phyloP scores from a whole-genome alignment of 2,113 vertebrate species.

The Pseudorhombus dupliciocellatus region DNA sequence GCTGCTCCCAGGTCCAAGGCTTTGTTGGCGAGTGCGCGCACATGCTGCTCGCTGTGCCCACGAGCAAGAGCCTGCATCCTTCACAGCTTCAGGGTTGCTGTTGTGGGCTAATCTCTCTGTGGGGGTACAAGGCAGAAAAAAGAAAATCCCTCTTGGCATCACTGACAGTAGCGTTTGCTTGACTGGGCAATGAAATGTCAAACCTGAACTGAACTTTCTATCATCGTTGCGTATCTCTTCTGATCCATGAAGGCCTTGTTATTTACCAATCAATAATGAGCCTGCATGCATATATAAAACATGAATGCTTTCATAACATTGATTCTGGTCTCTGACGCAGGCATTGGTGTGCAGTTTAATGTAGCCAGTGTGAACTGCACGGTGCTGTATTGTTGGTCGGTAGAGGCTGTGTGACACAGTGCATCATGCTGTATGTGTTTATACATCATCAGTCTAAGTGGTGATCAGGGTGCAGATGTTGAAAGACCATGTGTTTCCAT shows the following conservation, averaged over 20 bases:
- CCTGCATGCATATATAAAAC: neutral
- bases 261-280: constrained; percentile 18
- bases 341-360: constrained; percentile 39
- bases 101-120: constrained; percentile 55
- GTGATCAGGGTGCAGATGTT: neutral
- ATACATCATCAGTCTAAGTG: constrained; percentile 12
- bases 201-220: constrained; percentile 15
- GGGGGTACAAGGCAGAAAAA: constrained; percentile 59
- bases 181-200: constrained; percentile 36
- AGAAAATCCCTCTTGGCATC: constrained; percentile 49
- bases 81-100: constrained; percentile 35
- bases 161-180: constrained; percentile 27
- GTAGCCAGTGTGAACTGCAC: constrained; percentile 1
- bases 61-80: constrained; percentile 45
- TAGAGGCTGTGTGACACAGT: neutral
- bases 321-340: constrained; percentile 7
- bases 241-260: neutral
- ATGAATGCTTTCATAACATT: neutral
- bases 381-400: constrained; percentile 16
- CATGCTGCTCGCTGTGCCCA: constrained; percentile 37
- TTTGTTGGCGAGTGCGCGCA: constrained; percentile 26
- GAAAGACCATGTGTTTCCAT: constrained; percentile 28
- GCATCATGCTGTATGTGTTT: constrained; percentile 7
- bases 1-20: constrained; percentile 38
- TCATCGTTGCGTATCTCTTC: neutral